phyloP scores from a whole-genome alignment of 1,140 invertebrate genomes.

The Pogonomyrmex barbatus region DNA sequence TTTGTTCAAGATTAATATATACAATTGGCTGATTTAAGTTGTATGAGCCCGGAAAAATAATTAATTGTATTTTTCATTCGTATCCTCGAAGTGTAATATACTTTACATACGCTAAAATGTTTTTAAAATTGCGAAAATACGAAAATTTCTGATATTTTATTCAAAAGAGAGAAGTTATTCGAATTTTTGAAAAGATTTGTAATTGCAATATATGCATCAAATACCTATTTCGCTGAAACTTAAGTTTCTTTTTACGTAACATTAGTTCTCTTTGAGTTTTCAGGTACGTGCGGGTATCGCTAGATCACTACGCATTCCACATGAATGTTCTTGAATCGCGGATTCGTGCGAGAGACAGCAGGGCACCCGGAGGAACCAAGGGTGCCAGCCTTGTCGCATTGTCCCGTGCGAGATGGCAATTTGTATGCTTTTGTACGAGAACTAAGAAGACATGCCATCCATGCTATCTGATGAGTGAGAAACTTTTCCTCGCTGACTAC shows the following conservation, averaged over 20 bases:
- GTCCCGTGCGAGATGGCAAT: slow-evolving; percentile 75
- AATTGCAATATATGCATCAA: not conserved
- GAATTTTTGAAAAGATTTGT: not conserved
- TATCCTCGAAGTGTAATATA: not conserved
- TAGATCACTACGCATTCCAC: slow-evolving; percentile 45
- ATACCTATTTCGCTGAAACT: too few relatives aligned
- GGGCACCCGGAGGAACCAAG: slow-evolving; percentile 53
- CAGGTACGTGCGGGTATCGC: slow-evolving; percentile 12
- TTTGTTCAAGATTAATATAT: not conserved
- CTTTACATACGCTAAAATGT: not conserved
- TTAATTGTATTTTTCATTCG: not conserved
- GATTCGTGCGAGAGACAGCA: slow-evolving; percentile 41
- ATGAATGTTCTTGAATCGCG: slow-evolving; percentile 52
- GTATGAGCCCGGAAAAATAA: not conserved
- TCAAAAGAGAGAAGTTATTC: not conserved
- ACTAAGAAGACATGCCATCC: slow-evolving; percentile 71
- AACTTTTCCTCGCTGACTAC: slow-evolving; percentile 66
- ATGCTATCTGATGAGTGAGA: slow-evolving; percentile 78
- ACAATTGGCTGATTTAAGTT: not conserved
- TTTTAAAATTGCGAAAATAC: not conserved
- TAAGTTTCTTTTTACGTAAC: slow-evolving; percentile 13
- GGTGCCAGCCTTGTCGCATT: slow-evolving; percentile 68
- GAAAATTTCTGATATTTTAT: not conserved
- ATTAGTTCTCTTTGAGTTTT: slow-evolving; percentile 7
- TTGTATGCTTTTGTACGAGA: slow-evolving; percentile 75